Conservation (phyloP, 2,888 invertebrate genomes). For the Colostygia pectinataria region DNA sequence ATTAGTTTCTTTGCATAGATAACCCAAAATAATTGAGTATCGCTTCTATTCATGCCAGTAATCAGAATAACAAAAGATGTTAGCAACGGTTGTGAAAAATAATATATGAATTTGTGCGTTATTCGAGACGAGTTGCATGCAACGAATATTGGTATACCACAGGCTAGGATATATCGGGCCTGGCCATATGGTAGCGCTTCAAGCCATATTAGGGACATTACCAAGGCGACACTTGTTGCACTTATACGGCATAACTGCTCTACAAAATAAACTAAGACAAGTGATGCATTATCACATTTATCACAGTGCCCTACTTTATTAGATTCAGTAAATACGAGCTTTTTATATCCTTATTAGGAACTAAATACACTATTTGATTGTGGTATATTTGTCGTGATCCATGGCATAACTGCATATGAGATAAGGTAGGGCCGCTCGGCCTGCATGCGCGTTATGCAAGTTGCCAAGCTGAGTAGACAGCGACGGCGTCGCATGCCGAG, state of each 20-base stretch:
- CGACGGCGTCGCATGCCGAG: slow-evolving; percentile 44
- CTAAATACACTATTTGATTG: slow-evolving; percentile 34
- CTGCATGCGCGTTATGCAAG: slow-evolving; percentile 73
- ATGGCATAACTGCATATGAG: slow-evolving; percentile 58
- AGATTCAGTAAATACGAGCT: slow-evolving; percentile 37
- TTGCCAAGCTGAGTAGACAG: slow-evolving; percentile 49
- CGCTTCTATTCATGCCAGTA: no score
- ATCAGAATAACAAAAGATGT: background rate
- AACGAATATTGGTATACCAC: slow-evolving; percentile 46
- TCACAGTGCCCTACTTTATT: slow-evolving; percentile 49
- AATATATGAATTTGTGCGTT: slow-evolving; percentile 43
- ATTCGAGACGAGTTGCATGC: no score
- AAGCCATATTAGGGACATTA: slow-evolving; percentile 75
- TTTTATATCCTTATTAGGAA: slow-evolving; percentile 43
- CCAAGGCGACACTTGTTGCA: slow-evolving; percentile 82
- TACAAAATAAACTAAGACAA: slow-evolving; percentile 61
- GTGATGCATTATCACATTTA: slow-evolving; percentile 64
- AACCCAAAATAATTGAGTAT: no score
- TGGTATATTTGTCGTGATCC: slow-evolving; percentile 38
- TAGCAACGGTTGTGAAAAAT: slow-evolving; percentile 36
- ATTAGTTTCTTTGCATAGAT: no score
- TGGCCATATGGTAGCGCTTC: slow-evolving; percentile 77
- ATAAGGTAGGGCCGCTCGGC: slow-evolving; percentile 50
- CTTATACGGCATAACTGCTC: slow-evolving; percentile 80
- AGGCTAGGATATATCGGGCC: slow-evolving; percentile 70